A percentile compares a stretch with the other conserved stretches of the same genome.
These are phyloP conservation scores for Gasteruption jaculator DNA, from an alignment of 2,888 invertebrate species.

Conservation along the genomic window DNA sequence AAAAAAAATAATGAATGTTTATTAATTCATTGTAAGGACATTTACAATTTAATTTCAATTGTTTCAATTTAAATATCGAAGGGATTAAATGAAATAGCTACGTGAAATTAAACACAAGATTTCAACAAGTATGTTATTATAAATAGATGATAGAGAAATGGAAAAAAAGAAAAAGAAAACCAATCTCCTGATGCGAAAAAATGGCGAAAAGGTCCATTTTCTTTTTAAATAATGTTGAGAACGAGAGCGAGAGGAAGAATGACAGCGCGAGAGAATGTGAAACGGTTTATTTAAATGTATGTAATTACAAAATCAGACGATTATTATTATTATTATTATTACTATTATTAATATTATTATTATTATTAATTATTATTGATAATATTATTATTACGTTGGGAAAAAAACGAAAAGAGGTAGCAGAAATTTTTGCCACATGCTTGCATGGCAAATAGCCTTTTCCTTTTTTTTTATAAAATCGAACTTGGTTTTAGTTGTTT, in stretches of 20 bases:
- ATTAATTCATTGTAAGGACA: background rate
- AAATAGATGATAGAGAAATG: conserved; percentile 5
- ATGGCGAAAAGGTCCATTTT: conserved; percentile 27
- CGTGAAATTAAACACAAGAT: conserved; percentile 1
- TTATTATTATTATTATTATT: conserved; percentile 21
- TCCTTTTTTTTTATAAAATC: too few relatives aligned
- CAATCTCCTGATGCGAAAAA: conserved; percentile 43
- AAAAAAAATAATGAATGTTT: conserved; percentile 38
- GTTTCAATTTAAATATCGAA: too few relatives aligned
- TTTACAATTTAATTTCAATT: too few relatives aligned
- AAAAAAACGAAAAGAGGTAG: conserved; percentile 5
- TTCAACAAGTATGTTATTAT: background rate
- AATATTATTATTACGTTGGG: conserved; percentile 10
- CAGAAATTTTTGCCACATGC: background rate
- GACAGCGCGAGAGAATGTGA: too few relatives aligned
- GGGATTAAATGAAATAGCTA: too few relatives aligned
- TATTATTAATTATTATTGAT: conserved; percentile 19
- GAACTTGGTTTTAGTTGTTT: too few relatives aligned
- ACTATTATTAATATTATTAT: conserved; percentile 20
- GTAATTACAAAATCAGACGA: conserved; percentile 28
- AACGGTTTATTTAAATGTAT: conserved; percentile 39
- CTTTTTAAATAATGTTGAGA: too few relatives aligned
- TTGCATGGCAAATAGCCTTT: background rate
- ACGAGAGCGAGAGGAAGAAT: too few relatives aligned
- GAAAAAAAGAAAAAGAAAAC: conserved; percentile 35